Base-by-base conservation (phyloP, 2,888 invertebrate genomes). In the Ichneumoninae sp. region DNA sequence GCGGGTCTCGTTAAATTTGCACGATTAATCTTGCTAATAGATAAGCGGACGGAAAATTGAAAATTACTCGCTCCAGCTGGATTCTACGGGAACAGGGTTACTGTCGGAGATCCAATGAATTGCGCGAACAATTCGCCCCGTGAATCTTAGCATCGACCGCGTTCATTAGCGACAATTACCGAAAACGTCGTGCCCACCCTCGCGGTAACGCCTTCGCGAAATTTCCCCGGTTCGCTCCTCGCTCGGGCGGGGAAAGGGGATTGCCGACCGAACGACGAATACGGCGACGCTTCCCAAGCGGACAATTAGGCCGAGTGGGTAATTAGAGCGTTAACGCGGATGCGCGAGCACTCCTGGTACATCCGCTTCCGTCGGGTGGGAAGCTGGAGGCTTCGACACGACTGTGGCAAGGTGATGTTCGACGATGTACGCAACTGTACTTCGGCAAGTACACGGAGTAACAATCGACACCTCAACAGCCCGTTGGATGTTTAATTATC, bases 271-370 rank as follows among this genome's bases (percentile, higher is more conserved):
- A 85, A 80, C 68, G 60, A 36, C 60, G 74, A 78, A 76, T 80
- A 81, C 82, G 85, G 68, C 82, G 73, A 86, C 83, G 71, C 76
- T 74, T 79, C 80, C 85, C 80, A 80, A 73, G 66, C 77, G 85
- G 78, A 89, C 88, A 90, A 91, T 91, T 89, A 90, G 87, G 85
- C 83, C 88, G 87, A 88, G 84, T 85, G 88, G 88, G 88, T 91
- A 91, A 90, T 91, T 91, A 89, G 87, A 87, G 86, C 89, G 87
- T 87, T 89, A 87, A 89, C 85, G 89, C 90, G 88, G 69, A 70
- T 63, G 68, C 83, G 83, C 70, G 79, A 79, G 76, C 76, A 68
- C 76, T 71, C 66, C 70, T 66, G 71, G 40, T 47, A 26, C 69
- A 71, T 40, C 66, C 36, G 68, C 52, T 52, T 30, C 63, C 77